Evolutionary conservation across 2,797 vertebrate genomes (phyloP).

Genomic region (Rhabdophis nuchalis): DNA sequence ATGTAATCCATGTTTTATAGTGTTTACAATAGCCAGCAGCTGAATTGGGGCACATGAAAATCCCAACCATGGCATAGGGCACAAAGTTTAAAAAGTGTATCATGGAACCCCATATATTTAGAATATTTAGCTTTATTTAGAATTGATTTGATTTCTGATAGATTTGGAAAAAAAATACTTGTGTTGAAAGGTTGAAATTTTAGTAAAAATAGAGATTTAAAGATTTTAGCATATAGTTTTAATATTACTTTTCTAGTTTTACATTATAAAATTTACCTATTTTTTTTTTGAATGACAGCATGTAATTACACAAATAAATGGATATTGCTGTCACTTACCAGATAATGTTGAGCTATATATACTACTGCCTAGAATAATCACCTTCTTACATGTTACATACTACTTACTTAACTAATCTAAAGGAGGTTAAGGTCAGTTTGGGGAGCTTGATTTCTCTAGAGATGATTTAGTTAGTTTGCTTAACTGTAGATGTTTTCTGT

Average conservation of each 20-base stretch:
- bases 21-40: background rate
- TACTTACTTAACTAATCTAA: background rate
- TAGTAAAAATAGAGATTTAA: background rate
- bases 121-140: background rate
- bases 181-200: background rate
- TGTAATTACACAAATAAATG: background rate
- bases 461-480: background rate
- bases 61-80: background rate
- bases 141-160: background rate
- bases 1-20: background rate
- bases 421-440: background rate
- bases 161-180: background rate
- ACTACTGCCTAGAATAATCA: background rate
- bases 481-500: background rate
- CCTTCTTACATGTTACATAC: background rate
- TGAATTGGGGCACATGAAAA: background rate
- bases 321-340: background rate
- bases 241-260: background rate
- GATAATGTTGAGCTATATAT: constrained; percentile 13
- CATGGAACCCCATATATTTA: background rate
- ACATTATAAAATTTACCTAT: background rate
- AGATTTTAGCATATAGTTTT: background rate
- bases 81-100: background rate
- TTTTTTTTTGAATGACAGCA: background rate
- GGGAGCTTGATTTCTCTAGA: background rate